Conservation (phyloP, 2,113 vertebrate genomes). For the Pelmatolapia mariae region DNA sequence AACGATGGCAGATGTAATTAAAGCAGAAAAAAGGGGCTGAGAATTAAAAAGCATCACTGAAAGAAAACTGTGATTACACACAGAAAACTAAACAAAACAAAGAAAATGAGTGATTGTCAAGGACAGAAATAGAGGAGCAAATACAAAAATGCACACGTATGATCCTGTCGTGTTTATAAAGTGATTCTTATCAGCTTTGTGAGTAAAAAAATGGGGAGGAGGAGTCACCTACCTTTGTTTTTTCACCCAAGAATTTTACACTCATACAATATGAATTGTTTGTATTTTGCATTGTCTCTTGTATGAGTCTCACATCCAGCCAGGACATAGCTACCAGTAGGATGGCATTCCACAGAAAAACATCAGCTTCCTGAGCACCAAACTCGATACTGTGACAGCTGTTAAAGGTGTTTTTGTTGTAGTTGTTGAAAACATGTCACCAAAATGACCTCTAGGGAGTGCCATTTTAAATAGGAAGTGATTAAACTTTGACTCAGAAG, state of each 20-base stretch:
- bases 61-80: background rate
- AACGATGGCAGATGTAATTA: background rate
- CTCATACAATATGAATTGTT: background rate
- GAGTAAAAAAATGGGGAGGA: rapidly evolving
- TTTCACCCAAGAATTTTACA: background rate
- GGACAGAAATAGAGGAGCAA: background rate
- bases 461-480: background rate
- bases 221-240: background rate
- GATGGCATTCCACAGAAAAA: background rate
- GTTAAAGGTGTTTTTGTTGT: background rate
- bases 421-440: background rate
- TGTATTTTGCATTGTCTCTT: background rate
- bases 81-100: background rate
- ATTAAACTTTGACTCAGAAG: background rate
- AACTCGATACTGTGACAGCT: background rate
- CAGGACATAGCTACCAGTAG: background rate
- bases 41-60: background rate
- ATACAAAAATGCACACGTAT: background rate
- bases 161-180: background rate
- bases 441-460: background rate
- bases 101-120: background rate
- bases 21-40: background rate
- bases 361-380: background rate
- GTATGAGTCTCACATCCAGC: background rate
- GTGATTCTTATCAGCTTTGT: background rate